Evolutionary conservation across 1,140 invertebrate species (phyloP), one percentile per base, ranked within the genome.

Genomic region (Halictus rubicundus): DNA sequence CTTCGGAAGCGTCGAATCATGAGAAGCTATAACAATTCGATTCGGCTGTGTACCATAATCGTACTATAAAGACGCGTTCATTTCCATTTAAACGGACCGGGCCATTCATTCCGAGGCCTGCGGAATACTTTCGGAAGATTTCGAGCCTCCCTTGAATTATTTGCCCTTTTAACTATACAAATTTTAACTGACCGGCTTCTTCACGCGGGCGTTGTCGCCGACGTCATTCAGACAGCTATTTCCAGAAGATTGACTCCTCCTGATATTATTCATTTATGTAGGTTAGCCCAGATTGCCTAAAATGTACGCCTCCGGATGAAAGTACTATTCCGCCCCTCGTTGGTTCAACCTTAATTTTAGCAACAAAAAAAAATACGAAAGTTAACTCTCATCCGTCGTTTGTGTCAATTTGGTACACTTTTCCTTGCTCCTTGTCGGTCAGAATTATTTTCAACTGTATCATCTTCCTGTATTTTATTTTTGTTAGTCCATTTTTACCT

Each of bases 41-140:
- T 37, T 37, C 27, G 2, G 4, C 60, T 2, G 2, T 6, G 16
- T 8, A 8, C 60, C 1, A 8, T 63, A 63, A 63, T 19, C 60
- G 4, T 8, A 27, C 25, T 37, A 37, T 63, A 32, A 14, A 63
- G 60, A 8, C 25, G 8, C 60, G 27, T 21, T 37, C 25, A 63
- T 63, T 21, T 63, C 60, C 60, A 63, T 63, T 63, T 63, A 63
- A 63, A 63, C 25, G 60, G 27, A 27, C 27, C 14, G 25, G 16
- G 49, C 16, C 12, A 5, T 21, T 52, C 19, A 21, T 37, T 19
- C 27, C 2, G 0, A 14, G 25, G 37, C 27, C 12, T 63, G 16
- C 14, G 60, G 6, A 19, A 32, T 12, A 21, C 27, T 25, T 27
- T 21, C 6, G 16, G 14, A 14, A 37, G 14, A 63, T 63, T 16